A percentile compares a stretch with the other conserved stretches of the same genome.
These are phyloP conservation scores for Drosophila neoperkinsi DNA, from an alignment of 2,888 invertebrate genomes.

Conservation along the genomic window DNA sequence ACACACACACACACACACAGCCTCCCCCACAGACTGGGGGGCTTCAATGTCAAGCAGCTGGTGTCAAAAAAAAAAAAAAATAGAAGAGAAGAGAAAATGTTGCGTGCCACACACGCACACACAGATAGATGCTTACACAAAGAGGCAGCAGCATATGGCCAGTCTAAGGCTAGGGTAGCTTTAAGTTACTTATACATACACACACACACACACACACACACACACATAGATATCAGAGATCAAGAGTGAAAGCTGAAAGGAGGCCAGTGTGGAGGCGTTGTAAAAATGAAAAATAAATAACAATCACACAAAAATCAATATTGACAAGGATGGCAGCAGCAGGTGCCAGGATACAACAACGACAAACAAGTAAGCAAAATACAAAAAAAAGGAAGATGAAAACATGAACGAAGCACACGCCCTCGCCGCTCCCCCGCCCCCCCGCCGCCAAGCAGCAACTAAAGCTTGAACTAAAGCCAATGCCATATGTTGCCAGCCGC, in stretches of 20 bases:
- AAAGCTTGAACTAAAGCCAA: slow-evolving; percentile 26
- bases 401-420: slow-evolving; percentile 13
- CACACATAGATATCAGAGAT: slow-evolving; percentile 21
- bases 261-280: slow-evolving; percentile 31
- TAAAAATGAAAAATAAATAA: slow-evolving; percentile 76
- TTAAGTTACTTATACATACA: slow-evolving; percentile 25
- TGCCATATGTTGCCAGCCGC: slow-evolving; percentile 60
- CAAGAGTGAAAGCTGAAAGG: slow-evolving; percentile 28
- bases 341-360: slow-evolving; percentile 19
- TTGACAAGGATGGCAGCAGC: slow-evolving; percentile 53
- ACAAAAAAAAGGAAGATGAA: slow-evolving; percentile 1
- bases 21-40: neutral
- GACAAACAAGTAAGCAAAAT: slow-evolving; percentile 1
- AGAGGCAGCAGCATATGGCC: slow-evolving; percentile 30
- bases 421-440: neutral
- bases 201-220: neutral
- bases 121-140: slow-evolving; percentile 11
- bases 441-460: neutral
- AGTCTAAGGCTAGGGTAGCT: slow-evolving; percentile 13
- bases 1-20: neutral
- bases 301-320: slow-evolving; percentile 76
- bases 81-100: neutral
- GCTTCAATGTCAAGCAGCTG: slow-evolving; percentile 45
- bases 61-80: neutral
- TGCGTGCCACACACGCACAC: slow-evolving; percentile 13